Percentiles rank a stretch among this genome's conserved stretches.
These are phyloP conservation scores for Psittacula echo DNA, from an alignment of 2,797 vertebrate genomes.

Conservation along the genomic window DNA sequence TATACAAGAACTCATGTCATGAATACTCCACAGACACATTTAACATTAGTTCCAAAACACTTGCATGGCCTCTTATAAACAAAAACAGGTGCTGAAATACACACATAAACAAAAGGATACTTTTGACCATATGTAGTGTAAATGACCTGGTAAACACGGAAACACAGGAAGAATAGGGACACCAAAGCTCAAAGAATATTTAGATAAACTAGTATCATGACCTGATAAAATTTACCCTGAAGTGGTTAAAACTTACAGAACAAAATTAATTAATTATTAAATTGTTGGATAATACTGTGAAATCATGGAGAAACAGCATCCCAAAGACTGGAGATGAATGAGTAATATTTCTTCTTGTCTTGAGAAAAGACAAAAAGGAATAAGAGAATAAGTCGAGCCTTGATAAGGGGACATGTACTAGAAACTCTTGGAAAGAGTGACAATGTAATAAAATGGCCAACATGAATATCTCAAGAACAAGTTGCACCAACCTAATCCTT, in stretches of 20 bases:
- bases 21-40: neutral
- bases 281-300: neutral
- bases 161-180: neutral
- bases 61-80: neutral
- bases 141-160: neutral
- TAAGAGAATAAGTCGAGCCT: neutral
- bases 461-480: neutral
- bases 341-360: neutral
- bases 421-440: neutral
- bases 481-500: neutral
- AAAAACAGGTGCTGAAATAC: neutral
- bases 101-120: neutral
- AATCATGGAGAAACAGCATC: neutral
- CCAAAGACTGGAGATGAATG: neutral
- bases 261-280: neutral
- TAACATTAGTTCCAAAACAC: neutral
- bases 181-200: neutral
- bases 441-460: neutral
- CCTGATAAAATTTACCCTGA: neutral
- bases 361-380: neutral
- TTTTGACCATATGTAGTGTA: neutral
- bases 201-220: neutral
- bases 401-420: neutral
- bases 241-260: neutral
- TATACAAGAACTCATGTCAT: neutral